A percentile compares a stretch with the other conserved stretches of the same genome.
Evolutionary conservation across 1,140 invertebrate genomes (phyloP).

Genomic region (Homarus americanus): DNA sequence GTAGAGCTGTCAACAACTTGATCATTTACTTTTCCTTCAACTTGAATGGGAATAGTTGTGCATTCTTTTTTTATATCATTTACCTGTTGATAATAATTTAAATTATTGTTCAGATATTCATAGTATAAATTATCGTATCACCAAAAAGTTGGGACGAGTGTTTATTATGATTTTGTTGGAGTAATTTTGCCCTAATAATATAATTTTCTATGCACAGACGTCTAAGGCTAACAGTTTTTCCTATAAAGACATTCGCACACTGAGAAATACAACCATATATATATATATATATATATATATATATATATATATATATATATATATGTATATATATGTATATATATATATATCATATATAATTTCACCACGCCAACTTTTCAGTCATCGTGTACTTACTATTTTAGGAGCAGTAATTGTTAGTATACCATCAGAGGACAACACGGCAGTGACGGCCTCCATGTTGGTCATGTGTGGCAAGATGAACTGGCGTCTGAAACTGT

Average conservation of each 20-base stretch:
- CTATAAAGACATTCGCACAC: background rate
- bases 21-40: background rate
- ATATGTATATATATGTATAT: too few relatives aligned
- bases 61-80: background rate
- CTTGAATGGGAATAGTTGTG: background rate
- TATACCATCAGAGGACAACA: slow-evolving; percentile 25
- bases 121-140: background rate
- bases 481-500: slow-evolving; percentile 29
- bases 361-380: background rate
- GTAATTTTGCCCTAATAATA: background rate
- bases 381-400: background rate
- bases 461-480: slow-evolving; percentile 12
- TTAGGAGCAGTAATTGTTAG: slow-evolving; percentile 25
- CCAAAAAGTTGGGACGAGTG: background rate
- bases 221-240: too few relatives aligned
- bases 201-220: background rate
- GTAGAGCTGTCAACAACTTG: background rate
- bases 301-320: background rate
- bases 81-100: background rate
- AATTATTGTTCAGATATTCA: background rate
- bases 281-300: background rate
- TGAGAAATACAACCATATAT: too few relatives aligned
- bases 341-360: background rate
- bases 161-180: too few relatives aligned
- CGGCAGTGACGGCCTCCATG: slow-evolving; percentile 12